Evolutionary conservation across 2,888 invertebrate genomes (phyloP), one percentile per base, ranked within the genome.

Genomic region (Agrochola macilenta): DNA sequence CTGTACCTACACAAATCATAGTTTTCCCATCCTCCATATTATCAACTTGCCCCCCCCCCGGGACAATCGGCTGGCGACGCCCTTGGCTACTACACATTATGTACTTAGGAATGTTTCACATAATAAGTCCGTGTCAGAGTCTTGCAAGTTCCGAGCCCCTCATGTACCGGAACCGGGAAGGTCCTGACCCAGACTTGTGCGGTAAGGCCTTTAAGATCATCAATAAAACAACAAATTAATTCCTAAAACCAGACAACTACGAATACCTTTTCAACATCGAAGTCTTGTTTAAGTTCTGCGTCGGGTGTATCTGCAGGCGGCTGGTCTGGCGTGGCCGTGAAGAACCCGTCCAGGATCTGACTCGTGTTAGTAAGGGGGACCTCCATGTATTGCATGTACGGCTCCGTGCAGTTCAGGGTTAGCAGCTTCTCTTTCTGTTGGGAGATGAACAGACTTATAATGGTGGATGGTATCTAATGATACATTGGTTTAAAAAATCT

Each of bases 261-360:
- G 30, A 30, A 74, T 74, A 93, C 93, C 90, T 93, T 93, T 20
- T 90, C 89, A 52, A 88, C 84, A 66, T 93, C 93, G 46, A 89
- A 91, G 12, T 90, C 90, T 0, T 89, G 88, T 61, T 94, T 93
- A 30, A 78, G 75, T 17, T 91, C 91, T 23, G 85, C 46, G 8
- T 88, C 90, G 2, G 83, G 70, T 12, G 89, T 88, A 3, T 90
- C 90, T 0, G 90, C 78, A 0, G 90, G 71, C 20, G 85, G 74
- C 61, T 72, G 85, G 11, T 88, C 88, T 1, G 89, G 83, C 8
- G 90, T 87, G 75, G 73, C 66, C 11, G 81, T 71, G 64, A 96
- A 96, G 91, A 96, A 95, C 11, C 94, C 95, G 3, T 96, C 95
- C 8, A 96, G 88, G 58, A 95, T 90, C 86, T 94, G 95, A 73